Evolutionary conservation across 2,113 vertebrate genomes (phyloP).

Genomic region (Manacus vitellinus): DNA sequence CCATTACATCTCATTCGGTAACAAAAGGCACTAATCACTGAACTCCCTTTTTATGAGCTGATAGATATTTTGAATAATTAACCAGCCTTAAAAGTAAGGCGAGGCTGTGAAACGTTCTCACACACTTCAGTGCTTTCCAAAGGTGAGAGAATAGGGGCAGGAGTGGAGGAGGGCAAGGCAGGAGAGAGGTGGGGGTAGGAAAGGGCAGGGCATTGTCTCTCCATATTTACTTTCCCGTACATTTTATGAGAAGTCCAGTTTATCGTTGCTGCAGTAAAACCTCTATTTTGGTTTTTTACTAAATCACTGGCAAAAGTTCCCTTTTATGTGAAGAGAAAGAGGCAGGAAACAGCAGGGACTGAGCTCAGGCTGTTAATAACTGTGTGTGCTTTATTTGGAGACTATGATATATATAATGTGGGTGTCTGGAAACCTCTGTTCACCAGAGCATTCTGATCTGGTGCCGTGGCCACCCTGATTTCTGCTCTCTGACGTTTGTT

Average conservation of each 20-base stretch:
- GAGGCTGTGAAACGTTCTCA: background rate
- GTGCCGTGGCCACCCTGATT: background rate
- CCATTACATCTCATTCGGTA: background rate
- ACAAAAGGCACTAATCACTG: background rate
- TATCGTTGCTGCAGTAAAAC: background rate
- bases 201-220: background rate
- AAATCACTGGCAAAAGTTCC: background rate
- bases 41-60: background rate
- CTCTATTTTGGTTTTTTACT: background rate
- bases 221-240: background rate
- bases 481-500: background rate
- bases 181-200: background rate
- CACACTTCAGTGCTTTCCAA: background rate
- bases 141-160: background rate
- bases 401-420: background rate
- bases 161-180: background rate
- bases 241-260: background rate
- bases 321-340: background rate
- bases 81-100: background rate
- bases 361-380: constrained; percentile 9
- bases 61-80: background rate
- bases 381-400: background rate
- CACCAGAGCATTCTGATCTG: background rate
- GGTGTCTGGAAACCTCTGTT: background rate
- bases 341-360: constrained; percentile 26